Conservation (phyloP, 1,140 invertebrate genomes). For the Adoxophyes honmai region DNA sequence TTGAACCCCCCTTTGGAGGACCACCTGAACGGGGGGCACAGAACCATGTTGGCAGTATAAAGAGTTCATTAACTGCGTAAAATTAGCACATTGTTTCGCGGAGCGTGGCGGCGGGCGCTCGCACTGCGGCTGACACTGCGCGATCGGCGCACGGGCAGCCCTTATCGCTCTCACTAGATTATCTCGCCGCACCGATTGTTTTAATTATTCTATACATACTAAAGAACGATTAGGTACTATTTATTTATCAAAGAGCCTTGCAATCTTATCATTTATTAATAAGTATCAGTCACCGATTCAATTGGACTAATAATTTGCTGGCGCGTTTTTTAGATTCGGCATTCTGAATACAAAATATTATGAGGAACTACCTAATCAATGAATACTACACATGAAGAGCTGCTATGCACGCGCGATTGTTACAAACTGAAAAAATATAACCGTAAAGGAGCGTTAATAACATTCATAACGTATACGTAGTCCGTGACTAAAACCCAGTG, state of each 20-base stretch:
- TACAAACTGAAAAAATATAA: too few relatives aligned
- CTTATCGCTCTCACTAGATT: slow-evolving; percentile 63
- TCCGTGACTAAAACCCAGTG: too few relatives aligned
- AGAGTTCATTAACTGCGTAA: slow-evolving; percentile 5
- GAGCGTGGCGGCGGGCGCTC: slow-evolving; percentile 25
- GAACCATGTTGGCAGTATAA: slow-evolving; percentile 49
- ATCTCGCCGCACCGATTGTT: slow-evolving; percentile 69
- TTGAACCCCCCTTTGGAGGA: slow-evolving; percentile 57
- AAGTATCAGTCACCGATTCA: slow-evolving; percentile 34
- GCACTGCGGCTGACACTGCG: slow-evolving; percentile 39
- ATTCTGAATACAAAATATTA: too few relatives aligned
- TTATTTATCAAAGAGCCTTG: slow-evolving; percentile 60
- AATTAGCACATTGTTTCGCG: slow-evolving; percentile 1
- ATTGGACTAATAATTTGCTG: not conserved
- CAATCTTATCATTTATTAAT: slow-evolving; percentile 67
- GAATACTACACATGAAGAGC: too few relatives aligned
- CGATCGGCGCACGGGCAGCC: slow-evolving; percentile 42
- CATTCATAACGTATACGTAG: too few relatives aligned
- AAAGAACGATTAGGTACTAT: slow-evolving; percentile 54
- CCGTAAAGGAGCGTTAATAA: too few relatives aligned
- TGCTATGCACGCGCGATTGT: too few relatives aligned
- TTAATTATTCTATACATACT: slow-evolving; percentile 70
- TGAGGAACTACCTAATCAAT: too few relatives aligned
- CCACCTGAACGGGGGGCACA: slow-evolving; percentile 69
- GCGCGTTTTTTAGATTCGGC: not conserved